Percentiles rank a stretch among this genome's conserved stretches.
These are phyloP conservation scores for Dendrolimus punctatus DNA, from an alignment of 1,140 invertebrate genomes.

Conservation along the genomic window DNA sequence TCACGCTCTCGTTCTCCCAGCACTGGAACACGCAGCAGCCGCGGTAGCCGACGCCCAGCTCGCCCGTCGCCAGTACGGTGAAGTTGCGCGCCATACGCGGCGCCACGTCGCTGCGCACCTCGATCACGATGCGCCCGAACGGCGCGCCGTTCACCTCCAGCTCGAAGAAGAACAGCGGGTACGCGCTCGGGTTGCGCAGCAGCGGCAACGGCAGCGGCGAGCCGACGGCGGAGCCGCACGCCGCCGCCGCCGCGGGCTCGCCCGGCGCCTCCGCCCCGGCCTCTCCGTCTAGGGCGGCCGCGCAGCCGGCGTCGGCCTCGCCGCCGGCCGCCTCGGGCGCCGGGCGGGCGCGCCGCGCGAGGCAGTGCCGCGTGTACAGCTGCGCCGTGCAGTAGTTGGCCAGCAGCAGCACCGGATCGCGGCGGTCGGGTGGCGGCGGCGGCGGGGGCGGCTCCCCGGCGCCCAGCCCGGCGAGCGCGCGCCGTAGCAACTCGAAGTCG, in stretches of 20 bases:
- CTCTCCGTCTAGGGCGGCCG: slow-evolving; percentile 30
- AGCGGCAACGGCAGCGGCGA: slow-evolving; percentile 10
- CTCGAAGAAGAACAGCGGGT: slow-evolving; percentile 84
- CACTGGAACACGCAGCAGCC: slow-evolving; percentile 87
- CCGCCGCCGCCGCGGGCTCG: slow-evolving; percentile 58
- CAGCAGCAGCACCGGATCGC: slow-evolving; percentile 79
- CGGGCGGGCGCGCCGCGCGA: slow-evolving; percentile 65
- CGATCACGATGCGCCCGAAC: slow-evolving; percentile 84
- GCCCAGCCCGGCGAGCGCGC: slow-evolving; percentile 76
- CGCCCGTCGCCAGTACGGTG: slow-evolving; percentile 83
- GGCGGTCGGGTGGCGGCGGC: slow-evolving; percentile 54
- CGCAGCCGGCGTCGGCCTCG: slow-evolving; percentile 71
- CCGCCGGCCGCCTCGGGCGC: slow-evolving; percentile 71
- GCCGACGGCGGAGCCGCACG: slow-evolving; percentile 3
- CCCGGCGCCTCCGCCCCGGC: slow-evolving; percentile 66
- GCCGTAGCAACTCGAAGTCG: slow-evolving; percentile 77
- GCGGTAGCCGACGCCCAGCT: slow-evolving; percentile 84
- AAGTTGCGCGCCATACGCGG: slow-evolving; percentile 95
- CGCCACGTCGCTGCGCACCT: slow-evolving; percentile 87
- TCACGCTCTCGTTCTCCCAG: slow-evolving; percentile 86
- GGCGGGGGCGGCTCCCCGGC: slow-evolving; percentile 67
- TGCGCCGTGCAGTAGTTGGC: slow-evolving; percentile 83
- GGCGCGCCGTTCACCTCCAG: slow-evolving; percentile 81
- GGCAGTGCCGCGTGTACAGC: slow-evolving; percentile 78
- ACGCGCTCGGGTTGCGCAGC: slow-evolving; percentile 13